Percentiles rank a stretch among this genome's conserved stretches.
Conservation (phyloP, 2,113 vertebrate genomes). For the Plestiodon gilberti region DNA sequence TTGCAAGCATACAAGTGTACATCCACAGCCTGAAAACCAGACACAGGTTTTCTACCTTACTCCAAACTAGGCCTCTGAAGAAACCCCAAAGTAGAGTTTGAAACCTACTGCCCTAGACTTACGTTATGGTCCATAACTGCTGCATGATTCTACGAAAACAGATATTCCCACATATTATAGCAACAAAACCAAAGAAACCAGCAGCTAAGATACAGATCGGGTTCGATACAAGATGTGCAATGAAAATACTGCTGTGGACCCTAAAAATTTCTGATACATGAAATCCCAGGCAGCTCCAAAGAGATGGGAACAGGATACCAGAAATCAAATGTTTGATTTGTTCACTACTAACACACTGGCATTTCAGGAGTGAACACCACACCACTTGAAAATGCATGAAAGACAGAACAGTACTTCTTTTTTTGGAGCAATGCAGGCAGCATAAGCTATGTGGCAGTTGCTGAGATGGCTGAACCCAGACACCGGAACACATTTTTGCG, state of each 20-base stretch:
- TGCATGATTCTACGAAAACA: too few relatives aligned
- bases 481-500: background rate
- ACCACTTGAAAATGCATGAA: background rate
- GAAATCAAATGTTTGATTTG: background rate
- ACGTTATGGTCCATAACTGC: too few relatives aligned
- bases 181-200: too few relatives aligned
- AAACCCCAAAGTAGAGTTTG: too few relatives aligned
- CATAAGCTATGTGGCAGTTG: constrained; percentile 34
- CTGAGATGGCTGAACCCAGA: constrained; percentile 17
- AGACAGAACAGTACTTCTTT: constrained; percentile 22
- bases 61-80: too few relatives aligned
- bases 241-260: background rate
- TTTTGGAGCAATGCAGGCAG: constrained; percentile 52
- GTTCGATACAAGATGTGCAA: too few relatives aligned
- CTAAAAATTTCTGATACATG: background rate
- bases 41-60: too few relatives aligned
- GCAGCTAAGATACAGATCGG: too few relatives aligned
- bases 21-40: too few relatives aligned
- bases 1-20: too few relatives aligned
- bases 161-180: too few relatives aligned
- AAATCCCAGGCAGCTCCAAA: background rate
- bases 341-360: background rate
- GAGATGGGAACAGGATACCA: background rate
- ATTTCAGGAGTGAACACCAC: constrained; percentile 29
- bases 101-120: too few relatives aligned